phyloP scores from a whole-genome alignment of 2,797 vertebrate species.

The Novumbra hubbsi region DNA sequence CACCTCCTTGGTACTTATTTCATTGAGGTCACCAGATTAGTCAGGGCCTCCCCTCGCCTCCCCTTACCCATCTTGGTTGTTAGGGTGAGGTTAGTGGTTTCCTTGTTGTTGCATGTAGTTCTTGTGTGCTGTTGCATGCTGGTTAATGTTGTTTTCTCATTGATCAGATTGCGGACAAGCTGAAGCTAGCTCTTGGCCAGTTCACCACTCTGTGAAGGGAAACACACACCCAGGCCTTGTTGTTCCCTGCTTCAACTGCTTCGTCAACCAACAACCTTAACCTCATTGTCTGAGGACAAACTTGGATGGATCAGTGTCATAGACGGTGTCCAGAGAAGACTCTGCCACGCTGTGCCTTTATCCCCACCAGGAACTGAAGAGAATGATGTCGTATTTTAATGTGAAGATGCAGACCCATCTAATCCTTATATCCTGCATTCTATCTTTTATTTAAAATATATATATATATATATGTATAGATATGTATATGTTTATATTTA shows the following conservation, averaged over 20 bases:
- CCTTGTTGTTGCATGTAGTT: background rate
- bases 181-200: constrained; percentile 91
- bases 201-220: constrained; percentile 79
- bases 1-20: too few relatives aligned
- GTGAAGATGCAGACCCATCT: background rate
- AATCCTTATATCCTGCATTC: background rate
- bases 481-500: background rate
- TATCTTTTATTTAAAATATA: background rate
- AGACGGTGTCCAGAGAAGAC: background rate
- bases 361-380: background rate
- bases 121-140: background rate
- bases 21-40: too few relatives aligned
- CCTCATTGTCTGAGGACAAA: background rate
- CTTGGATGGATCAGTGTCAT: background rate
- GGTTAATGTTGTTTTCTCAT: constrained; percentile 2
- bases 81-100: background rate
- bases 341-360: background rate
- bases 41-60: too few relatives aligned
- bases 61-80: too few relatives aligned
- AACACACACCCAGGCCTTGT: background rate
- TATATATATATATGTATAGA: background rate
- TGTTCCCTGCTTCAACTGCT: background rate
- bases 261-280: background rate
- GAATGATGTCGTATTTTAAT: background rate
- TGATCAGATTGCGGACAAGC: constrained; percentile 91